phyloP scores from a whole-genome alignment of 2,888 invertebrate species.

The Stenolophus ochropezus region DNA sequence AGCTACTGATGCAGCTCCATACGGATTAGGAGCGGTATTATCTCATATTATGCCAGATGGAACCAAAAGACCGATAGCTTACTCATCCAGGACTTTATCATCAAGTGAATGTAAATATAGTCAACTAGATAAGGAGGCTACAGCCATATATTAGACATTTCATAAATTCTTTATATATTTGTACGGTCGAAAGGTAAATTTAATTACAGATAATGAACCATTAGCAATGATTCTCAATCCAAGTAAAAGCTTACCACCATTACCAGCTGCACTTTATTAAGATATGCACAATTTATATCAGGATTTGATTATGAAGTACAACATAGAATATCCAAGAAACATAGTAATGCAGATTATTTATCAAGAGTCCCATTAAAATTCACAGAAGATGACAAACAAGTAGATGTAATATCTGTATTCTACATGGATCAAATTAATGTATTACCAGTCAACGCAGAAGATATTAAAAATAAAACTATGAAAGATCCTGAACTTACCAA shows the following conservation, averaged over 20 bases:
- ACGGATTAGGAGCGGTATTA: constrained; percentile 62
- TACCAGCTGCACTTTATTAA: constrained; percentile 58
- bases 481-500: neutral
- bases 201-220: constrained; percentile 40
- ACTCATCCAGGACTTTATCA: constrained; percentile 37
- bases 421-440: neutral
- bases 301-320: constrained; percentile 61
- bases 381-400: neutral
- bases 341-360: constrained; percentile 63
- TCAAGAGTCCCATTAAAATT: constrained; percentile 55
- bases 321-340: constrained; percentile 55
- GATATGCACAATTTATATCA: constrained; percentile 61
- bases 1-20: constrained; percentile 68
- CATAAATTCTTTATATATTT: constrained; percentile 22
- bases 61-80: constrained; percentile 68
- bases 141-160: constrained; percentile 26
- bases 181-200: constrained; percentile 3
- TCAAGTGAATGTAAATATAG: constrained; percentile 5
- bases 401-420: constrained; percentile 6
- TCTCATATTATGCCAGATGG: constrained; percentile 65
- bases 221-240: constrained; percentile 26
- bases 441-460: constrained; percentile 9
- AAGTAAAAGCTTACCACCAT: neutral
- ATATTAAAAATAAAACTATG: neutral
- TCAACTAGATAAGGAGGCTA: constrained; percentile 3